phyloP scores from a whole-genome alignment of 2,888 invertebrate genomes.

The Leucophora obtusa region DNA sequence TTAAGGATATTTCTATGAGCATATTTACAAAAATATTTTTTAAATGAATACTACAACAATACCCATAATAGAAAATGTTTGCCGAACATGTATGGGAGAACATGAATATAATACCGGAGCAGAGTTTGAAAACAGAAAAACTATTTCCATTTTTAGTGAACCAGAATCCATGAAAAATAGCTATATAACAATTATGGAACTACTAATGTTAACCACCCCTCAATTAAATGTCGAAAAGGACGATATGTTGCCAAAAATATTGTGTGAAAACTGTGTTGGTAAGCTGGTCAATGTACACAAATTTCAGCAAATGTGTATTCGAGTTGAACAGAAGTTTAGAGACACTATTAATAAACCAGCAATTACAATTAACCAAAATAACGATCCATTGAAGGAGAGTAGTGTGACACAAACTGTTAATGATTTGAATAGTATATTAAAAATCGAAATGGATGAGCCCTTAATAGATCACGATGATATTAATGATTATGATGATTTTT shows the following conservation, averaged over 20 bases:
- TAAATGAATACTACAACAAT: too few relatives aligned
- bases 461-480: slow-evolving; percentile 13
- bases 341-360: slow-evolving; percentile 20
- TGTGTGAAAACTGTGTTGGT: slow-evolving; percentile 81
- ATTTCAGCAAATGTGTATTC: slow-evolving; percentile 79
- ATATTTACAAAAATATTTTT: too few relatives aligned
- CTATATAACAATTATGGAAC: slow-evolving; percentile 68
- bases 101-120: too few relatives aligned
- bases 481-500: slow-evolving; percentile 4
- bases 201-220: slow-evolving; percentile 74
- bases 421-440: slow-evolving; percentile 66
- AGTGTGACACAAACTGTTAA: slow-evolving; percentile 69
- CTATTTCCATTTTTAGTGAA: slow-evolving; percentile 43
- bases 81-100: too few relatives aligned
- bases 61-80: too few relatives aligned
- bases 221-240: slow-evolving; percentile 76
- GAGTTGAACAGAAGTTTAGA: slow-evolving; percentile 67
- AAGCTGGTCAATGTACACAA: slow-evolving; percentile 79
- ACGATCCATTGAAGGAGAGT: slow-evolving; percentile 34
- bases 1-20: too few relatives aligned
- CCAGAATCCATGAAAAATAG: slow-evolving; percentile 23
- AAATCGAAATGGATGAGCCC: slow-evolving; percentile 51
- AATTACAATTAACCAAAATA: background rate
- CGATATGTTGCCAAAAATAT: slow-evolving; percentile 82
- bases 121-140: slow-evolving; percentile 10